Evolutionary conservation across 2,888 invertebrate genomes (phyloP), one percentile per base, ranked within the genome.

Genomic region (Byasa hedistus): DNA sequence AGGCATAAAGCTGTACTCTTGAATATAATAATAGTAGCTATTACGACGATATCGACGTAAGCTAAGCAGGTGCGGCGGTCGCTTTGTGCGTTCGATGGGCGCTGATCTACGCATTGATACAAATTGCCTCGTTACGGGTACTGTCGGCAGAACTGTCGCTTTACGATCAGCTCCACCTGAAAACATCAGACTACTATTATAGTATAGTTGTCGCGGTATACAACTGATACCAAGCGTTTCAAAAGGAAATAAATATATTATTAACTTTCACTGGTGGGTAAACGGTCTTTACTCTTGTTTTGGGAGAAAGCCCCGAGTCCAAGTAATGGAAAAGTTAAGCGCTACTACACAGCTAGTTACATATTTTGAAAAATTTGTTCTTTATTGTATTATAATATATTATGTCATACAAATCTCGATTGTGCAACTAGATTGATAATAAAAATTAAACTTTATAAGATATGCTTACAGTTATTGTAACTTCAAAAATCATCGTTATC

Each of bases 11-110:
- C 70, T 69, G 68, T 48, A 51, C 3, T 62, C 68, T 72, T 76
- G 73, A 52, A 21, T 10, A 36, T 17, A 55, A 63, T 63, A 59
- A 59, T 63, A 48, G 73, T 75, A 73, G 77, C 76, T 80, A 84
- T 86, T 85, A 85, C 76, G 74, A 12, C 70, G 82, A 80, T 85
- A 83, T 84, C 83, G 84, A 81, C 82, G 83, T 82, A 77, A 79
- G 77, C 79, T 84, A 85, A 86, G 85, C 84, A 87, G 85, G 83
- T 86, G 88, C 84, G 82, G 84, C 86, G 85, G 86, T 73, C 76
- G 61, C 87, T 88, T 89, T 86, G 86, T 82, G 79, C 78, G 72
- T 73, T 74, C 78, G 81, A 83, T 79, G 81, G 77, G 76, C 76
- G 74, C 75, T 79, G 83, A 85, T 86, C 82, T 78, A 79, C 76